Percentiles rank a stretch among this genome's conserved stretches.
These are phyloP conservation scores for Aporrectodea caliginosa DNA, from an alignment of 1,140 invertebrate species.

Conservation along the genomic window DNA sequence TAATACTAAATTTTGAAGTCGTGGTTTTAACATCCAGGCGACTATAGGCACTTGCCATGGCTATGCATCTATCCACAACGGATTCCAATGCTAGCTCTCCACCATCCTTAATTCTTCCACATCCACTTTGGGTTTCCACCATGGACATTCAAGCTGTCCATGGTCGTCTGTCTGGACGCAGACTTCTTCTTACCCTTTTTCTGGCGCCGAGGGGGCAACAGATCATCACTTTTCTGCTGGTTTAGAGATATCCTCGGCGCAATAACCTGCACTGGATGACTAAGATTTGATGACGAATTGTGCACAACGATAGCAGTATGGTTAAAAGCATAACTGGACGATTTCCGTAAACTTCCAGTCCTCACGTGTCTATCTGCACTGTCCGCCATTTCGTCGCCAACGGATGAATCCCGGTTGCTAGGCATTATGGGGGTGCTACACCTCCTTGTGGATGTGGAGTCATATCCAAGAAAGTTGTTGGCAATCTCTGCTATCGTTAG, in stretches of 20 bases:
- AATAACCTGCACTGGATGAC: too few relatives aligned
- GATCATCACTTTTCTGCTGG: too few relatives aligned
- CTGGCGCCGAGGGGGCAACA: too few relatives aligned
- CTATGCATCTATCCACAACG: too few relatives aligned
- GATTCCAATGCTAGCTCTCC: too few relatives aligned
- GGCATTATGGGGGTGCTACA: neutral
- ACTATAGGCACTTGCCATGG: too few relatives aligned
- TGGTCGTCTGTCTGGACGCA: neutral
- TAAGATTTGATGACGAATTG: too few relatives aligned
- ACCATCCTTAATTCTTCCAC: slow-evolving; percentile 13
- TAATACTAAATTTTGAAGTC: too few relatives aligned
- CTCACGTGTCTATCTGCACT: neutral
- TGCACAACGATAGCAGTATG: too few relatives aligned
- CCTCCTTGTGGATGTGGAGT: too few relatives aligned
- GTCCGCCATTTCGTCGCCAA: neutral
- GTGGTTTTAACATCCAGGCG: too few relatives aligned
- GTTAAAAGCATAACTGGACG: neutral
- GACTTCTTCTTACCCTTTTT: neutral
- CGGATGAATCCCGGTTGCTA: neutral
- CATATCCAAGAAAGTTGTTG: neutral
- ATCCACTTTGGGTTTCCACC: slow-evolving; percentile 15
- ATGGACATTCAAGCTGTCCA: slow-evolving; percentile 7
- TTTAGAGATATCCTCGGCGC: too few relatives aligned
- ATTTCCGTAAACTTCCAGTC: neutral
- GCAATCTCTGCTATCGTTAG: neutral